Evolutionary conservation across 2,888 invertebrate genomes (phyloP), one percentile per base, ranked within the genome.

Genomic region (Archips xylosteana): DNA sequence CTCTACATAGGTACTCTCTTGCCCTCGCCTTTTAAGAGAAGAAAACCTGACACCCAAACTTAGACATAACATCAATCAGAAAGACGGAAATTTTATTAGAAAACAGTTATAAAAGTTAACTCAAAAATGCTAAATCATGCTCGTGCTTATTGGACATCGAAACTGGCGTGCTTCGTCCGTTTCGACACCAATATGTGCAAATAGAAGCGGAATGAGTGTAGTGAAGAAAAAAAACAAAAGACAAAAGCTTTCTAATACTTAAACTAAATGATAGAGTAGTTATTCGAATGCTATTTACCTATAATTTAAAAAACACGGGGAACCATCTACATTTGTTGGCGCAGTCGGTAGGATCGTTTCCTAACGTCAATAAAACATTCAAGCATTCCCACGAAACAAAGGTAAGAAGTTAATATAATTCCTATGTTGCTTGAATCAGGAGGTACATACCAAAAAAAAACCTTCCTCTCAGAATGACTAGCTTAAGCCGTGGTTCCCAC

Each of bases 171-270:
- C n/a, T 15, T 32, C 42, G 15, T 32, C 68, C 2, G 51, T 60
- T 70, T 32, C 59, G 13, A 70, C 34, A 51, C 13, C 74, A 61
- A 74, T 59, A 72, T 74, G 68, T 75, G 39, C 45, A 67, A 69
- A 65, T 68, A 76, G 71, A 73, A 75, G 74, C 77, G 64, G 75
- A 75, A 73, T 78, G 77, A 78, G 76, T 78, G 73, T 75, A 76
- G 75, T 77, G 76, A 72, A 79, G 77, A 80, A 75, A 80, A 81
- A 81, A 85, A 80, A 85, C 77, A 83, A 82, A 85, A 89, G 85
- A 90, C 89, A 88, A 82, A 92, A 92, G 91, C 91, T 85, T 78
- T 79, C 85, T 85, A 83, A 80, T 72, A 78, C 78, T 77, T 45
- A 77, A 78, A 79, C 76, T 72, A 76, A 75, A 75, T 59, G 75